Evolutionary conservation across 37 sponge, comb jelly and placozoan genomes (phyloP), one percentile per base, ranked within the genome.

Genomic region (Chondrosia reniformis): DNA sequence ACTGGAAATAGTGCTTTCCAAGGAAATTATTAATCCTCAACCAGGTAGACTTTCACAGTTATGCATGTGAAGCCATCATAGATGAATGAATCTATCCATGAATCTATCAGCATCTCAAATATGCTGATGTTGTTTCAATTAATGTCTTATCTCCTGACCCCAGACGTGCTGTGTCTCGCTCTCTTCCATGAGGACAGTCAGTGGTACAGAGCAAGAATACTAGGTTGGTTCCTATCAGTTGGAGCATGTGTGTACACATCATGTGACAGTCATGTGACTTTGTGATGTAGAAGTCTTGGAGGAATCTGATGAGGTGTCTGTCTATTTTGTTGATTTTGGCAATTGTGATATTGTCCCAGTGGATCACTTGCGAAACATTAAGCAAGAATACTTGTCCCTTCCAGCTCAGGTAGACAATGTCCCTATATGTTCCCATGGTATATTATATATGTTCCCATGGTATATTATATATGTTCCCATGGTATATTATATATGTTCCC

Each of bases 301-400:
- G 2, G 72, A 38, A 1, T 13, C 44, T 19, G 39, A 33, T 22
- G 34, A 54, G 22, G 74, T 62, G 34, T 67, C 67, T 76, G 80
- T 85, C n/a, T 34, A 45, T 54, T 80, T 44, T 45, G 57, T 80
- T n/a, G 85, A 85, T 66, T 85, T 58, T 74, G 85, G 85, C 2
- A 85, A 74, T 33, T 36, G 42, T 8, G 76, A 79, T 40, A 28
- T 24, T 0, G 42, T 85, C 12, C 67, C 80, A 21, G 36, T 34
- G n/a, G 43, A 40, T 2, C 72, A 69, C 6, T 1, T 69, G 41
- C 39, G 43, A 34, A 36, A 2, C 22, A 69, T 69, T 25, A 41
- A 31, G 1, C n/a, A 41, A 39, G 39, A 41, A 39, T 0, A 43
- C 24, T 44, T 69, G 41, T 43, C 17, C 41, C 41, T 69, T 12